Base-by-base conservation (phyloP, 1,140 invertebrate genomes). In the Elymnias hypermnestra region DNA sequence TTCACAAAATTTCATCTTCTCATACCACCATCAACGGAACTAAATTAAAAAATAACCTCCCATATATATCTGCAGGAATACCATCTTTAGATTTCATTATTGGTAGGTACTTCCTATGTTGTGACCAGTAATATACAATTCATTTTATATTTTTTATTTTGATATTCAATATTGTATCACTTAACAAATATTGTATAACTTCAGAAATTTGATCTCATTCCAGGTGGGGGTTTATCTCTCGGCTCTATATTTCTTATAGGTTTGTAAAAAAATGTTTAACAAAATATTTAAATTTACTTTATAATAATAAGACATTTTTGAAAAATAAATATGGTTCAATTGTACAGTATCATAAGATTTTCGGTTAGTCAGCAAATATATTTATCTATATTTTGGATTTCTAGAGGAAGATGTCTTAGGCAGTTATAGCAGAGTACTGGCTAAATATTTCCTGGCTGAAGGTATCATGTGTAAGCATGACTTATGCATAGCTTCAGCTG, bases 361-460 rank as follows among this genome's bases (percentile, higher is more conserved):
- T n/a, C n/a, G n/a, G n/a, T n/a, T n/a, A n/a, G n/a, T n/a, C n/a
- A 9, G 9, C 26, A 15, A 26, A 23, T 14, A 26, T 46, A 26
- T 21, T 12, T 10, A 29, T 29, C 13, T 29, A 12, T 13, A 13
- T 29, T 29, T 29, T 36, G n/a, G n/a, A 38, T 74, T 89, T 42
- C 77, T n/a, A 94, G 94, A 96, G 79, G 94, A 96, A 88, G 94
- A 96, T 86, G 86, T 87, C 1, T 91, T 92, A 73, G 91, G 91
- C 19, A 90, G 86, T 26, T 94, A 95, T 74, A 90, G 92, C 15
- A 91, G 92, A 82, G 83, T 94, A 17, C 77, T 96, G 49, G 75
- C 91, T 8, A 95, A 94, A 72, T 95, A 95, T 75, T 97, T 94
- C 57, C 72, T 95, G 53, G 92, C 94, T 15, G 95, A 97, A 87